Conservation (phyloP, 2,888 invertebrate genomes). For the Tanypteryx hageni region DNA sequence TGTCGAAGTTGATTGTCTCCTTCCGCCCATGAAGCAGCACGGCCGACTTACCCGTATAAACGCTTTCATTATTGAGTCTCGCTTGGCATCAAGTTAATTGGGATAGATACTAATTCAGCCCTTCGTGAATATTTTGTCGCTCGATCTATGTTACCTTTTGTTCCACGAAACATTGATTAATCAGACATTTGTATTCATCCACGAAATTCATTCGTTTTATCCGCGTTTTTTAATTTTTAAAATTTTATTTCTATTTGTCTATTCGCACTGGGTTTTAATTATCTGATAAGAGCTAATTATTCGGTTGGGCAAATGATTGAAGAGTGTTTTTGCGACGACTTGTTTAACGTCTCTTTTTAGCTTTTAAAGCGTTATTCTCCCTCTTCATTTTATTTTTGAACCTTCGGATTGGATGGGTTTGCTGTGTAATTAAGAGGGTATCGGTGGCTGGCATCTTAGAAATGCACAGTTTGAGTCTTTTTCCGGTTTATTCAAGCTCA, state of each 20-base stretch:
- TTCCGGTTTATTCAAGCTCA: background rate
- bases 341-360: too few relatives aligned
- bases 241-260: too few relatives aligned
- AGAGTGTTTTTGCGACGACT: too few relatives aligned
- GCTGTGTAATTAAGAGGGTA: too few relatives aligned
- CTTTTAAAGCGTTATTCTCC: too few relatives aligned
- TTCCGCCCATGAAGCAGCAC: background rate
- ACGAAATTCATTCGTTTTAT: too few relatives aligned
- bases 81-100: slow-evolving; percentile 43
- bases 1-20: slow-evolving; percentile 39
- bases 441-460: background rate
- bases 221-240: too few relatives aligned
- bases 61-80: slow-evolving; percentile 26
- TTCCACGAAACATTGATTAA: background rate
- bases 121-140: slow-evolving; percentile 1
- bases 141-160: background rate
- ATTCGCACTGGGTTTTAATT: too few relatives aligned
- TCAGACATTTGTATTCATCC: background rate
- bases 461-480: background rate
- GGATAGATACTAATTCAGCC: slow-evolving; percentile 44
- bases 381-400: too few relatives aligned
- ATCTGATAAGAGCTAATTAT: too few relatives aligned
- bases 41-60: slow-evolving; percentile 31
- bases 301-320: too few relatives aligned
- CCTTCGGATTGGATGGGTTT: too few relatives aligned